These are phyloP conservation scores for Sitta carolinensis DNA, from an alignment of 2,797 vertebrate species.

Conservation along the genomic window DNA sequence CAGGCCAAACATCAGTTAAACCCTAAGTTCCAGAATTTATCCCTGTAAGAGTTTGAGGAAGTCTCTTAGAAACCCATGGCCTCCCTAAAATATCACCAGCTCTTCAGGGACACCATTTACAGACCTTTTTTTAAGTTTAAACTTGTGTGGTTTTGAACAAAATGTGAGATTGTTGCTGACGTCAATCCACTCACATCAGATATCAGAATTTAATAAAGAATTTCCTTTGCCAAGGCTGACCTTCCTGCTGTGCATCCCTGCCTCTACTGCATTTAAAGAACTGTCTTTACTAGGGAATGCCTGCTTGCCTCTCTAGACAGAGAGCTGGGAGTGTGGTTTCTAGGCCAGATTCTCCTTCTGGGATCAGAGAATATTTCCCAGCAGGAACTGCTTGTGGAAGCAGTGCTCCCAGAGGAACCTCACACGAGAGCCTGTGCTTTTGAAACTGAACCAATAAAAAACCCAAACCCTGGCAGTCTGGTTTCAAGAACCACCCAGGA, in stretches of 20 bases:
- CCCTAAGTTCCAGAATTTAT: background rate
- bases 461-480: background rate
- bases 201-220: background rate
- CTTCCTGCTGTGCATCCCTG: background rate
- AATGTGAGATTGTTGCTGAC: accelerated
- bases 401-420: background rate
- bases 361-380: background rate
- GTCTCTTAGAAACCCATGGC: background rate
- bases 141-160: background rate
- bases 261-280: background rate
- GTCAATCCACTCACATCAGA: background rate
- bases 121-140: background rate
- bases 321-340: background rate
- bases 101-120: background rate
- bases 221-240: background rate
- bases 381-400: background rate
- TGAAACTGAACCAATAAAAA: background rate
- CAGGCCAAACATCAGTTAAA: background rate
- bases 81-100: background rate
- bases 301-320: background rate
- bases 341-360: background rate
- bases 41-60: background rate
- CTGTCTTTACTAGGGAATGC: background rate
- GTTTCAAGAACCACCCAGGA: background rate
- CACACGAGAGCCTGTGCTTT: background rate